Evolutionary conservation across 2,888 invertebrate species (phyloP).

Genomic region (Reticulitermes lucifugus): DNA sequence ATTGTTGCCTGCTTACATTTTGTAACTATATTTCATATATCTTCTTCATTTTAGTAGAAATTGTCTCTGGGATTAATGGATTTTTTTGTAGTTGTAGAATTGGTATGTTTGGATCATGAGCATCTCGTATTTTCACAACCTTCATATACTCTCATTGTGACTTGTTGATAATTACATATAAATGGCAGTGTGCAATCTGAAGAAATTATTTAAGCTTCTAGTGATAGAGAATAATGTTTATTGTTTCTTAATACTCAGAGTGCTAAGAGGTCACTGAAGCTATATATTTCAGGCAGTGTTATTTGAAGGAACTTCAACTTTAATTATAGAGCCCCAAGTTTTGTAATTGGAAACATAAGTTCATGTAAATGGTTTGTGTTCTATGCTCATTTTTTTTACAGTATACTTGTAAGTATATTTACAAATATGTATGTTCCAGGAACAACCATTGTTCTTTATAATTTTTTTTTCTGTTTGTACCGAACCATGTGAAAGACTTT

Average conservation of each 20-base stretch:
- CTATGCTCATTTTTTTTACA: background rate
- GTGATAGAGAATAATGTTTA: background rate
- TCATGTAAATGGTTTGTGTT: background rate
- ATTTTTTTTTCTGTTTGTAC: background rate
- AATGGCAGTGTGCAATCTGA: conserved; percentile 20
- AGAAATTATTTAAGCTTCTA: background rate
- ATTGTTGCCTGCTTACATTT: background rate
- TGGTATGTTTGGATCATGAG: conserved; percentile 27
- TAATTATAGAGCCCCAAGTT: background rate
- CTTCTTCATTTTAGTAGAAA: background rate
- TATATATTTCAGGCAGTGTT: background rate
- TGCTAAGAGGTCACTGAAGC: background rate
- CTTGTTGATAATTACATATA: conserved; percentile 1
- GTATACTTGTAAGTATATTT: background rate
- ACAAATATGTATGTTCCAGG: background rate
- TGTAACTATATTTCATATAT: background rate
- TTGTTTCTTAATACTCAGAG: background rate
- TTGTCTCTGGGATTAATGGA: background rate
- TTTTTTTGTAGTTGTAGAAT: conserved; percentile 13
- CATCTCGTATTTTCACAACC: conserved; percentile 24
- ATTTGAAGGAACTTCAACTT: background rate
- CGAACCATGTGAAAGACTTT: background rate
- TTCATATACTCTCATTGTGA: conserved; percentile 18
- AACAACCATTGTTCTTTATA: background rate
- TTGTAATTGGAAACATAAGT: background rate